Conservation (phyloP, 2,888 invertebrate species). For the Microchrysa polita region DNA sequence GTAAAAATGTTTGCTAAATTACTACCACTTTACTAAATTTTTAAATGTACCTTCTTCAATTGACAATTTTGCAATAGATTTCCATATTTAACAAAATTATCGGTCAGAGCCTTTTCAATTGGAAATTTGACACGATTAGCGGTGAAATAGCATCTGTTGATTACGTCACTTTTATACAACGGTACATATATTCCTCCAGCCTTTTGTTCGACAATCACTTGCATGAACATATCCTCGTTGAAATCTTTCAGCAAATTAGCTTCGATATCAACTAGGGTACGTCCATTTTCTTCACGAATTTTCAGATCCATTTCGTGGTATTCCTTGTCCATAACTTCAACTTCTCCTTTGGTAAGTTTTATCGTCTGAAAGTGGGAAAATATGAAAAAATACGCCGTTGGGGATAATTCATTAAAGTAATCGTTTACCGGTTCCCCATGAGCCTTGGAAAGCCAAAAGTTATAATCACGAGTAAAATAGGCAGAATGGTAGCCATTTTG, state of each 20-base stretch:
- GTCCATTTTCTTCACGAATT: conserved; percentile 33
- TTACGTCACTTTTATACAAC: conserved; percentile 46
- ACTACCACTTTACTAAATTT: too few relatives aligned
- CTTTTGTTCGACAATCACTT: conserved; percentile 46
- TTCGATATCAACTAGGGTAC: conserved; percentile 45
- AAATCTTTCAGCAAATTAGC: conserved; percentile 45
- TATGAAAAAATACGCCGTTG: too few relatives aligned
- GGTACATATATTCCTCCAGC: conserved; percentile 1
- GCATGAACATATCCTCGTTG: conserved; percentile 42
- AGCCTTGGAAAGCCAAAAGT: neutral
- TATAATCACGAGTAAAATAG: neutral
- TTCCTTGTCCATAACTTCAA: conserved; percentile 44
- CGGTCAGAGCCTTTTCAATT: conserved; percentile 47
- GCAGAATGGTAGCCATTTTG: neutral
- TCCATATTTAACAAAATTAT: conserved; percentile 51
- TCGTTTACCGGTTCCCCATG: too few relatives aligned
- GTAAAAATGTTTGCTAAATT: neutral
- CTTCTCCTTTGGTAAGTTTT: conserved; percentile 34
- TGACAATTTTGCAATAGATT: conserved; percentile 54
- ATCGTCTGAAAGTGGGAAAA: conserved; percentile 10
- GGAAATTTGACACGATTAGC: conserved; percentile 47
- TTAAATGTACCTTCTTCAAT: conserved; percentile 45
- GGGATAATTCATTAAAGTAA: too few relatives aligned
- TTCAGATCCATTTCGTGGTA: conserved; percentile 39
- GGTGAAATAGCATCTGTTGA: conserved; percentile 47